Evolutionary conservation across 2,113 vertebrate genomes (phyloP), one percentile per base, ranked within the genome.

Genomic region (Forbesichthys agassizii): DNA sequence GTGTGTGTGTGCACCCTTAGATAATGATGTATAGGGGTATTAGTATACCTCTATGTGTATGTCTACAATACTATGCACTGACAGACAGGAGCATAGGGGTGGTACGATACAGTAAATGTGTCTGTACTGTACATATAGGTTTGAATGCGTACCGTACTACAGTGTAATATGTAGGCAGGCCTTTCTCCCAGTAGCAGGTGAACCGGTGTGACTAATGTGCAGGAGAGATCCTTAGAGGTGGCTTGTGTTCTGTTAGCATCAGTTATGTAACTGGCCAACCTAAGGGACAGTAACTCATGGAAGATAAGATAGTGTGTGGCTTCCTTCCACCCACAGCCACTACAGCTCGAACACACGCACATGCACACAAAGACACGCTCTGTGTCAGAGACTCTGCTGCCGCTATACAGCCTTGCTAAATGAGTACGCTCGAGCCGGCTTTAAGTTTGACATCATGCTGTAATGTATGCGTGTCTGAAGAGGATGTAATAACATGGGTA

Each of bases 291-390:
- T 75, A 69, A 59, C 85, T 83, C 77, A 69, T 78, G 78, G 82
- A 84, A 81, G 88, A 89, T 71, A 78, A 87, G 79, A 88, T 88
- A 69, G 70, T 69, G 72, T 86, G 88, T 87, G 87, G 88, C 83
- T 86, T 86, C 80, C 79, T 79, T 84, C 84, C 83, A 82, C 82
- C 86, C 85, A 86, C 80, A 80, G 36, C 4, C 1, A 1, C 7
- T 42, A 42, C 7, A 42, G 36, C 36, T 42, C 0, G 5, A 42
- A 20, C 67, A 48, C 9, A 8, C 47, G 18, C 59, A 61, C 67
- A 70, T 3, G 13, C 53, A 42, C 52, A 46, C 64, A 56, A 49
- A 60, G 67, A 52, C 61, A 18, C 61, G 61, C 68, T 76, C 59
- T 65, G 69, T 84, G 76, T 71, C 66, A 62, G 74, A 69, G 76